Conservation (phyloP, 2,113 vertebrate species). For the Heliornis fulica region DNA sequence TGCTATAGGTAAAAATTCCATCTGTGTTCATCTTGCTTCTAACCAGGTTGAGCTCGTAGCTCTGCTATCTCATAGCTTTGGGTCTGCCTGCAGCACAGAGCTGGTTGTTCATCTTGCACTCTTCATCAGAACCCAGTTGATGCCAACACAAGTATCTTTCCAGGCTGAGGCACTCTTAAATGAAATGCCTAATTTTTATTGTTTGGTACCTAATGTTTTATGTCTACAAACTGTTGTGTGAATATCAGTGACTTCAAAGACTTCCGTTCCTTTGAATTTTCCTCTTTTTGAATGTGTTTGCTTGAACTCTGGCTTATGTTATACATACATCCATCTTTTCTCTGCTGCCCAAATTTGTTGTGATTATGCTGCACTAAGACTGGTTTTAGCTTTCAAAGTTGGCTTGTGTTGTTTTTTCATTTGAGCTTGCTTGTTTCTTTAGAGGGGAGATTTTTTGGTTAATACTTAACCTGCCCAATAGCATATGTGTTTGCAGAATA, state of each 20-base stretch:
- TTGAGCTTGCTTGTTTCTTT: neutral
- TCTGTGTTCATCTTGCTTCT: neutral
- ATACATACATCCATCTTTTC: neutral
- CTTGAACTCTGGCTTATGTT: neutral
- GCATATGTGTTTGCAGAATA: neutral
- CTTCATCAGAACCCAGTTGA: neutral
- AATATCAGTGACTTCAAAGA: neutral
- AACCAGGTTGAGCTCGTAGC: neutral
- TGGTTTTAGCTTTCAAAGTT: neutral
- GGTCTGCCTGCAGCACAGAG: neutral
- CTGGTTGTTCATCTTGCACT: neutral
- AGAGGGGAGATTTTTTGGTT: neutral
- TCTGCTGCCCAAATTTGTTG: neutral
- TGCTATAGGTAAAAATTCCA: neutral
- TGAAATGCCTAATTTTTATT: neutral
- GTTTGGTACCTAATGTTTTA: neutral
- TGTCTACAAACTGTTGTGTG: neutral
- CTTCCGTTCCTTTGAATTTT: neutral
- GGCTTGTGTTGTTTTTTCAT: neutral
- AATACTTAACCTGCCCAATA: neutral
- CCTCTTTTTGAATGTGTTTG: neutral
- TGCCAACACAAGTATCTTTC: neutral
- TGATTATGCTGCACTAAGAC: neutral
- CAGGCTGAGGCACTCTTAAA: neutral
- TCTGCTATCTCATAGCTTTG: neutral